Evolutionary conservation across 2,888 invertebrate species (phyloP).

Genomic region (Deilephila elpenor): DNA sequence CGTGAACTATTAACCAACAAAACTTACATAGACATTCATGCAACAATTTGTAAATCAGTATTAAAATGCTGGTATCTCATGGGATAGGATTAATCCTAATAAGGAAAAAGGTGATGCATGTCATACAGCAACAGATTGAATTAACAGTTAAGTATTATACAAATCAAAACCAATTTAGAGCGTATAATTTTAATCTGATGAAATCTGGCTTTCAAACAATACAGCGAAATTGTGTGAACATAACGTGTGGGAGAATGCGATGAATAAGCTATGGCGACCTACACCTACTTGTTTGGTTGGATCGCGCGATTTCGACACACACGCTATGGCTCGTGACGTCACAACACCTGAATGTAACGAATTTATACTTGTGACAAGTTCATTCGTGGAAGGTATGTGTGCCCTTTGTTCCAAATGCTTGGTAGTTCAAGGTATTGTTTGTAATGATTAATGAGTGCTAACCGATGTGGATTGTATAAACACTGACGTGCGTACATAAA

Average conservation of each 20-base stretch:
- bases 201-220: slow-evolving; percentile 1
- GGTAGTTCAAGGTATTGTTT: slow-evolving; percentile 9
- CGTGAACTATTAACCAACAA: no score
- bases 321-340: slow-evolving; percentile 50
- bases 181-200: neutral
- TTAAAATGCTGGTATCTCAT: no score
- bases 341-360: slow-evolving; percentile 29
- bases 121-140: no score
- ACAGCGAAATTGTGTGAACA: slow-evolving; percentile 30
- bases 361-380: slow-evolving; percentile 22
- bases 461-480: neutral
- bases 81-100: no score
- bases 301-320: slow-evolving; percentile 46
- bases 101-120: no score
- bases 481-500: no score
- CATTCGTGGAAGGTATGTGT: neutral
- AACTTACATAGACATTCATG: no score
- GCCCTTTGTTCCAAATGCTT: neutral
- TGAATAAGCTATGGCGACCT: slow-evolving; percentile 54
- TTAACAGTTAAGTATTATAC: no score
- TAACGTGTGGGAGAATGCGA: slow-evolving; percentile 50
- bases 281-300: slow-evolving; percentile 49
- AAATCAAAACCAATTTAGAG: slow-evolving; percentile 5
- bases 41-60: no score
- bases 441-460: slow-evolving; percentile 11